Evolutionary conservation across 1,140 invertebrate species (phyloP), one percentile per base, ranked within the genome.

Genomic region (Bombus pascuorum): DNA sequence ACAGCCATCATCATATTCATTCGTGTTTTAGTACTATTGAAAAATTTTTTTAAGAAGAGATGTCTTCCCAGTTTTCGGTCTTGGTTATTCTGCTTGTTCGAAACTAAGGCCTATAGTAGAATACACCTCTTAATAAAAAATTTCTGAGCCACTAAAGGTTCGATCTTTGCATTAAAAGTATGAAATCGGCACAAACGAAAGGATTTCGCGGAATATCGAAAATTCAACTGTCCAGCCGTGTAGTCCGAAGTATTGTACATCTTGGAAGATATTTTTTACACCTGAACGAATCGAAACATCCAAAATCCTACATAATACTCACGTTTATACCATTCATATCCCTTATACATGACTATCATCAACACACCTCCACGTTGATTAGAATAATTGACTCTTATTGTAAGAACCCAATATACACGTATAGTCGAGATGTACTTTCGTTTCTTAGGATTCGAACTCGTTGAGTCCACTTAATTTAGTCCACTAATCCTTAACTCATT

Each of bases 301-400:
- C 86, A 91, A 91, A 90, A 83, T 86, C 76, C 44, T 86, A 88
- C 53, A 53, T 85, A 86, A 42, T 71, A 70, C 74, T 71, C 89
- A 89, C 81, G 83, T 83, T 82, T 90, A 90, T 81, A 86, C 76
- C 80, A 78, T 84, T 85, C 79, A 47, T 83, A 65, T 73, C 76
- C 81, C 53, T 53, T 73, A 76, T 75, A 65, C 65, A 83, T 68
- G 57, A 65, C 71, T 87, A 81, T 74, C 57, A 81, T 59, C 78
- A 78, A 72, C 77, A 84, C n/a, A 13, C 66, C 34, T 83, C 72
- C 88, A 78, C 78, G 71, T 72, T 87, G 83, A 73, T 80, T 90
- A 87, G 68, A 86, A 87, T 90, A 90, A 90, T 90, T 90, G 89
- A 90, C 88, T 90, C 89, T 87, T 86, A 90, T 90, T 44, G 37